Conservation (phyloP, 2,888 invertebrate genomes). For the Ectemnius continuus region DNA sequence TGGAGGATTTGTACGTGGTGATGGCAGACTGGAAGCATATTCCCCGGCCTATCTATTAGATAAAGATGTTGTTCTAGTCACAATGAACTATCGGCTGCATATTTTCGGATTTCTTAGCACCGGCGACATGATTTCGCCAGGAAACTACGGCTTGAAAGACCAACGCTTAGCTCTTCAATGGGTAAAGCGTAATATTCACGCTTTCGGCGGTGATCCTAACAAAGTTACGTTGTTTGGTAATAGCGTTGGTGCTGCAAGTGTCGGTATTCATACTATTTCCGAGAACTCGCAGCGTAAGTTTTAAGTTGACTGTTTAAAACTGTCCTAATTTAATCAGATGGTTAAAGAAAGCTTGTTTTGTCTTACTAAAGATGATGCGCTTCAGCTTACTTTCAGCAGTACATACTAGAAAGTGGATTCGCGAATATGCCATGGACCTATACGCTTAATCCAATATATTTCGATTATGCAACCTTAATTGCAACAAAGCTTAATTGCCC, state of each 20-base stretch:
- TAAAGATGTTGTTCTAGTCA: slow-evolving; percentile 52
- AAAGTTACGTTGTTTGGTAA: slow-evolving; percentile 55
- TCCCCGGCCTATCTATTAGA: slow-evolving; percentile 56
- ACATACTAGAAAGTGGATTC: slow-evolving; percentile 57
- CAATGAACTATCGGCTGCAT: slow-evolving; percentile 55
- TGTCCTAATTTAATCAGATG: background rate
- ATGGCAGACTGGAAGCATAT: background rate
- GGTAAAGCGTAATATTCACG: slow-evolving; percentile 53
- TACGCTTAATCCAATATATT: slow-evolving; percentile 32
- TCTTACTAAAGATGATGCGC: background rate
- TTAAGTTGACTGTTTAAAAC: background rate
- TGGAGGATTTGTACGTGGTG: slow-evolving; percentile 47
- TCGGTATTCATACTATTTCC: slow-evolving; percentile 20
- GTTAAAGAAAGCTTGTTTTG: background rate
- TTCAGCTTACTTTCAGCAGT: slow-evolving; percentile 55
- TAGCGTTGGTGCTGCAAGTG: slow-evolving; percentile 11
- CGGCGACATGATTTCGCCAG: slow-evolving; percentile 50
- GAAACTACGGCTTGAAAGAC: slow-evolving; percentile 62
- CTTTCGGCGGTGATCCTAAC: slow-evolving; percentile 55
- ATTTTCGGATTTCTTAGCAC: slow-evolving; percentile 59
- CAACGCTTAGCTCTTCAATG: slow-evolving; percentile 55
- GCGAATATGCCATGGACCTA: no score
- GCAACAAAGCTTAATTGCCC: slow-evolving; percentile 47
- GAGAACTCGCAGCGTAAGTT: slow-evolving; percentile 11
- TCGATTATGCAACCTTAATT: slow-evolving; percentile 32